Evolutionary conservation across 1,140 invertebrate genomes (phyloP), one percentile per base, ranked within the genome.

Genomic region (Leptinotarsa lineolata): DNA sequence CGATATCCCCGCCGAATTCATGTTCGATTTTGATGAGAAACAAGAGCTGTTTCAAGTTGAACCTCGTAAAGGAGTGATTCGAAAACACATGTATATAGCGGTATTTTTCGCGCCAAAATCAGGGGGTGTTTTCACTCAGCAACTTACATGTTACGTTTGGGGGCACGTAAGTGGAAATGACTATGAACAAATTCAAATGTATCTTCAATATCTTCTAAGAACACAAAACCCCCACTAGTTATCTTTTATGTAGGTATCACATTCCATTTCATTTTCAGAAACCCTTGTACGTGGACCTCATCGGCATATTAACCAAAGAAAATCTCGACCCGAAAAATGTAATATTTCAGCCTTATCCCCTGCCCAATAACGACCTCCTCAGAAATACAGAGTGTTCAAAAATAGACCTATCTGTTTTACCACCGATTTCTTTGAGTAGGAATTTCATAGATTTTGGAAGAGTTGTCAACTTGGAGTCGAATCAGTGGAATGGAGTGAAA

Each of bases 391-490:
- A 39, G 30, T 39, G 30, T 39, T 11, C 30, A 11, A 39, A 39
- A 39, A 39, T 39, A 39, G 30, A 39, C 8, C 30, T 39, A 8
- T 39, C 30, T 39, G 8, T 39, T 39, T 39, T 65, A 21, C 77
- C 76, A 15, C 77, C 76, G 2, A 45, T 79, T 63, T 75, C 76
- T 12, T 22, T 81, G 3, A 78, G 20, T 59, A 46, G 63, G 12
- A 72, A 61, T 72, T 73, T 74, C 58, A 24, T 81, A 18, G 75
- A 81, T 73, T 79, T 81, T 70, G 79, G 76, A 59, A 46, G 63
- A 60, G 66, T 77, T 2, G 3, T 70, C 16, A 22, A 18, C 70
- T 16, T 18, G n/a, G 15, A 54, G 4, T 54, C 48, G 4, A 18
- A 65, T 24, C n/a, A 68, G 63, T 39, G 30, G 30, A 39, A 39